A percentile compares a stretch with the other conserved stretches of the same genome.
phyloP scores from a whole-genome alignment of 2,113 vertebrate species.

The Aepyceros melampus region DNA sequence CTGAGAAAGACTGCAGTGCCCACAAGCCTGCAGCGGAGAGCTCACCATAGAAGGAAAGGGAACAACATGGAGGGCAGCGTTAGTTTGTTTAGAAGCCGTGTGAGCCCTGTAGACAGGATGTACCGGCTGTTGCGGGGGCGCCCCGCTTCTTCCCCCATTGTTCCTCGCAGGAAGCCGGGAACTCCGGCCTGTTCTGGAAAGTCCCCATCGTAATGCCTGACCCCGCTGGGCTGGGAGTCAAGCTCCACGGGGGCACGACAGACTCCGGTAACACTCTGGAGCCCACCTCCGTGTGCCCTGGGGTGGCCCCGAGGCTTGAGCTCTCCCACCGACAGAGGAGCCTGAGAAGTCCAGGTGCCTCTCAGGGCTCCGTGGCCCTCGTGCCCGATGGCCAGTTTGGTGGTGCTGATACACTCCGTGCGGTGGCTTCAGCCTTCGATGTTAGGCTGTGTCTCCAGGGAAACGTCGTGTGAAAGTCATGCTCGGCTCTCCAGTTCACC shows the following conservation, averaged over 20 bases:
- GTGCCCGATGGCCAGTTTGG: no score
- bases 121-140: neutral
- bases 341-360: neutral
- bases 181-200: neutral
- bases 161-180: neutral
- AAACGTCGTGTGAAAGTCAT: fast-evolving
- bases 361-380: neutral
- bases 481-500: neutral
- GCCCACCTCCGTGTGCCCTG: fast-evolving
- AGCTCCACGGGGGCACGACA: fast-evolving
- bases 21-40: neutral
- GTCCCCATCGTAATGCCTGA: neutral
- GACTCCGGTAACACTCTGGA: neutral
- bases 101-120: neutral
- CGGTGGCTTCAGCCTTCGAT: fast-evolving
- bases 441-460: neutral
- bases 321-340: neutral
- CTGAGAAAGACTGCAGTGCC: neutral
- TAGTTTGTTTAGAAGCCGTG: neutral
- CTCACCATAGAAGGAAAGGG: fast-evolving
- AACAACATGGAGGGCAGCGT: fast-evolving
- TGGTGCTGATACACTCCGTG: fast-evolving
- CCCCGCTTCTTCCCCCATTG: neutral
- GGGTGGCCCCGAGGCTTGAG: neutral
- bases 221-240: neutral